Evolutionary conservation across 2,113 vertebrate species (phyloP).

Genomic region (Apaloderma vittatum): DNA sequence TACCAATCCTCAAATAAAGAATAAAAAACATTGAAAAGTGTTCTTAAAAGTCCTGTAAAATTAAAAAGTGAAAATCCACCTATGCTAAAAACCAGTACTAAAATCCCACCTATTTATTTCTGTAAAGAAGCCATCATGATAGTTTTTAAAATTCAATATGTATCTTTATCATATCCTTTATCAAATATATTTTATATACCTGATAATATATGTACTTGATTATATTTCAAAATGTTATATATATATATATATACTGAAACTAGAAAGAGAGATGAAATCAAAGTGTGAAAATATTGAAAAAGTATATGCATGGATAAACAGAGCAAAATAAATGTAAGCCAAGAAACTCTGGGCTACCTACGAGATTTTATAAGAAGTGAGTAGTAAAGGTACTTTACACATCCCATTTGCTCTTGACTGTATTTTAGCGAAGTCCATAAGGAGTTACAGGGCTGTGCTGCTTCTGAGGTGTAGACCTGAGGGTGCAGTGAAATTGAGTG

Average conservation of each 20-base stretch:
- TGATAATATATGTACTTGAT: not conserved
- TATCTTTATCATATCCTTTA: not conserved
- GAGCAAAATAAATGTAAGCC: not conserved
- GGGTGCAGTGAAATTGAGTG: not conserved
- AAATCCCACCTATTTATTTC: not conserved
- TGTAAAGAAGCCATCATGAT: not conserved
- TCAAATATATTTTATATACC: not conserved
- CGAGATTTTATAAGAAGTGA: not conserved
- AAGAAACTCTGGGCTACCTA: not conserved
- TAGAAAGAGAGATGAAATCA: not conserved
- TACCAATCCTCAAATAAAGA: not conserved
- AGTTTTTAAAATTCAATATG: not conserved
- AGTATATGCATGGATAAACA: no score
- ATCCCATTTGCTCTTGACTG: not conserved
- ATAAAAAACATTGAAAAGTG: not conserved
- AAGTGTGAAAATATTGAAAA: not conserved
- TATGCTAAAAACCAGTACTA: not conserved
- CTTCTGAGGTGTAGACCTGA: not conserved
- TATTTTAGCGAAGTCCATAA: not conserved
- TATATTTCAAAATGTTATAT: not conserved
- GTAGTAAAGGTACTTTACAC: not conserved
- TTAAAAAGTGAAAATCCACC: not conserved
- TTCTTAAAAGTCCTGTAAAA: not conserved
- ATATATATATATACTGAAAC: not conserved
- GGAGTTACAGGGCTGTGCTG: accelerated